These are phyloP conservation scores for Amphiprion percula DNA, from an alignment of 2,113 vertebrate genomes.

Conservation along the genomic window DNA sequence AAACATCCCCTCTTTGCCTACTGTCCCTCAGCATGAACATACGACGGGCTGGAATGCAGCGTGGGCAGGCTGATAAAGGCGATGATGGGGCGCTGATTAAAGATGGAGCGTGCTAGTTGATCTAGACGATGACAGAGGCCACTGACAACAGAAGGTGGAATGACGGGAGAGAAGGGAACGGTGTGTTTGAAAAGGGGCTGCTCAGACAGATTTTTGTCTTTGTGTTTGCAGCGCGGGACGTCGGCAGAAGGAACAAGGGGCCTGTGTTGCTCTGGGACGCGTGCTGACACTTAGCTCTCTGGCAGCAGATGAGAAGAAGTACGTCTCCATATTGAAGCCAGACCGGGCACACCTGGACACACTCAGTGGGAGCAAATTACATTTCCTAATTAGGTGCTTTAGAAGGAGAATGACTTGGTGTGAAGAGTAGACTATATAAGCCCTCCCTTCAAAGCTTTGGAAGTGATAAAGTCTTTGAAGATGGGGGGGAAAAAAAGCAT, in stretches of 20 bases:
- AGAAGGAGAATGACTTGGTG: constrained; percentile 66
- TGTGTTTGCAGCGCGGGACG: constrained; percentile 28
- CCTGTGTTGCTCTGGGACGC: constrained; percentile 70
- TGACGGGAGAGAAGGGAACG: constrained; percentile 37
- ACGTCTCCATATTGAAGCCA: constrained; percentile 34
- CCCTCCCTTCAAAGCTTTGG: constrained; percentile 38
- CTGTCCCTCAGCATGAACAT: constrained; percentile 35
- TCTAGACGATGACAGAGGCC: constrained; percentile 76
- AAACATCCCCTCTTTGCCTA: constrained; percentile 36
- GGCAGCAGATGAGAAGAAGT: constrained; percentile 75
- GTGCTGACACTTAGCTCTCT: constrained; percentile 74
- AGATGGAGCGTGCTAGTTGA: constrained; percentile 70
- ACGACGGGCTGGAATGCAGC: constrained; percentile 64
- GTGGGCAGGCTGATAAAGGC: constrained; percentile 70
- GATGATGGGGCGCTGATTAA: constrained; percentile 76
- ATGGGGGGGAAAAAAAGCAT: not conserved
- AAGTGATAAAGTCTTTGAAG: constrained; percentile 60
- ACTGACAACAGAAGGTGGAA: constrained; percentile 72
- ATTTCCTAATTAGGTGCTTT: constrained; percentile 65
- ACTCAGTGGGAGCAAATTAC: constrained; percentile 49
- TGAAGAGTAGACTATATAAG: constrained; percentile 51
- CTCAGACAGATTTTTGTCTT: constrained; percentile 54
- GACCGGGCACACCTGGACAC: constrained; percentile 72
- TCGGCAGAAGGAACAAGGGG: constrained; percentile 67
- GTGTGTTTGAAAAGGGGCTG: constrained; percentile 49